phyloP scores from a whole-genome alignment of 92 coral and sea anemone genomes.

The Epizoanthus rinbou region DNA sequence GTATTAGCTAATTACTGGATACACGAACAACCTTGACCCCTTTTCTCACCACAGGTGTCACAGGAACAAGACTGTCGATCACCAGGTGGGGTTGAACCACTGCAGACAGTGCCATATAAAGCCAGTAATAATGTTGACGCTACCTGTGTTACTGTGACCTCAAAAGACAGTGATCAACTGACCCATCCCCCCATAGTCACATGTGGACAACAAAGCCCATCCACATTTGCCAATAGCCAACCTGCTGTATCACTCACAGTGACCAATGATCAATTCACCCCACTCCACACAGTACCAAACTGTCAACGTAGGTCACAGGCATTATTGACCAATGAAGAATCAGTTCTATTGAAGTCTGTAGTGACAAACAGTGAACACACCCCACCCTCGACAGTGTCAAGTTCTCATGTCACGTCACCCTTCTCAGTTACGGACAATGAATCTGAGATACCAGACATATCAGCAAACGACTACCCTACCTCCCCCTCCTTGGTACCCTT shows the following conservation, averaged over 20 bases:
- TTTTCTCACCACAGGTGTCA: background rate
- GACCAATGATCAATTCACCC: no score
- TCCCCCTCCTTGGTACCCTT: background rate
- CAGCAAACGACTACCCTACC: background rate
- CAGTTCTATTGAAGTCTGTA: background rate
- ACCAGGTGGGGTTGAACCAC: background rate
- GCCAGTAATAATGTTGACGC: background rate
- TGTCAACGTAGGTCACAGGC: background rate
- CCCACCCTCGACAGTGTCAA: conserved; percentile 13
- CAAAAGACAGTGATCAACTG: background rate
- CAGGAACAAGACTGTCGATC: background rate
- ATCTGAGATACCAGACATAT: background rate
- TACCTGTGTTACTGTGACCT: background rate
- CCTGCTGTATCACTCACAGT: background rate
- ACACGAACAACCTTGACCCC: no score
- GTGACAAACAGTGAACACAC: background rate
- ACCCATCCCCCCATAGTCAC: background rate
- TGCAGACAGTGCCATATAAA: background rate
- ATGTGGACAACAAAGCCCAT: background rate
- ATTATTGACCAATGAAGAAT: background rate
- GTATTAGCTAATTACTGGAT: no score
- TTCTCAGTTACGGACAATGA: background rate
- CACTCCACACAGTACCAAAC: background rate
- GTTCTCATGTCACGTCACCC: background rate
- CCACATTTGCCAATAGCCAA: background rate